A percentile compares a stretch with the other conserved stretches of the same genome.
phyloP scores from a whole-genome alignment of 2,113 vertebrate genomes.

The Mustela lutreola region DNA sequence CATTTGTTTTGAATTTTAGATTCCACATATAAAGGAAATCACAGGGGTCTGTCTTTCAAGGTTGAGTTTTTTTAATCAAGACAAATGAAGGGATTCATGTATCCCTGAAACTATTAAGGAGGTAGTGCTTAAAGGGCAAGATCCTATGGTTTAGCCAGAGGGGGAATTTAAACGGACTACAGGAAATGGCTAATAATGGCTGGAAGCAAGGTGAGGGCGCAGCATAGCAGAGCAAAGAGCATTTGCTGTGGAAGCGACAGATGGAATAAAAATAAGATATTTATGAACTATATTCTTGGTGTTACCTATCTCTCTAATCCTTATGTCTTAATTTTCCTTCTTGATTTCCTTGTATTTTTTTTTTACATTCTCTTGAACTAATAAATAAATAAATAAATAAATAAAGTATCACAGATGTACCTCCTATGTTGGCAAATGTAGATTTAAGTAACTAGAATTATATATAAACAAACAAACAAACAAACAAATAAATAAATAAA shows the following conservation, averaged over 20 bases:
- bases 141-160: background rate
- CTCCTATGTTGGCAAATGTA: background rate
- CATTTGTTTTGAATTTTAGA: background rate
- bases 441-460: slow-evolving; percentile 1
- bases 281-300: background rate
- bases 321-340: background rate
- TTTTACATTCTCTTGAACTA: background rate
- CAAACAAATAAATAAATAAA: background rate
- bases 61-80: background rate
- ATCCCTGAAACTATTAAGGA: background rate
- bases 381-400: background rate
- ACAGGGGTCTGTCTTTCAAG: background rate
- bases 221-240: background rate
- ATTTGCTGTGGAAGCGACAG: background rate
- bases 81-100: background rate
- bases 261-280: background rate
- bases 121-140: rapidly evolving
- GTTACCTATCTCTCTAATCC: background rate
- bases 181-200: background rate
- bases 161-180: background rate
- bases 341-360: background rate
- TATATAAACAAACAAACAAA: background rate
- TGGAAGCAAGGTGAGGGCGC: background rate
- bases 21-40: background rate
- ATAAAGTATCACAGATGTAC: background rate